Evolutionary conservation across 2,888 invertebrate genomes (phyloP).

Genomic region (Phaedon cochleariae): DNA sequence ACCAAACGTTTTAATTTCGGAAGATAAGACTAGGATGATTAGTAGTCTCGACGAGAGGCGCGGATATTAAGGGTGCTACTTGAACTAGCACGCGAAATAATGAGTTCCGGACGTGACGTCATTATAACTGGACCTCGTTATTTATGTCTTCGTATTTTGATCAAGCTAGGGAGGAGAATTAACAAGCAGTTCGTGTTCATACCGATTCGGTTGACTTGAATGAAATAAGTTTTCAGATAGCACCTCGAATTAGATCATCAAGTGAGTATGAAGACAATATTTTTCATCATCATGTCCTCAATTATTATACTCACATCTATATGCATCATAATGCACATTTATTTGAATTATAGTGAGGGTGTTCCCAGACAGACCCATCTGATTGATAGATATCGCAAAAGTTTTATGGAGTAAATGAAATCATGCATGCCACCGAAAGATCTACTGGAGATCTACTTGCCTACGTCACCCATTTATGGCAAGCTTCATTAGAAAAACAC

Average conservation of each 20-base stretch:
- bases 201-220: slow-evolving; percentile 55
- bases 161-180: slow-evolving; percentile 59
- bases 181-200: slow-evolving; percentile 56
- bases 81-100: slow-evolving; percentile 63
- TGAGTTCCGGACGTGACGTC: slow-evolving; percentile 65
- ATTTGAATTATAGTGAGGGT: too few relatives aligned
- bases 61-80: slow-evolving; percentile 62
- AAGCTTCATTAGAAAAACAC: too few relatives aligned
- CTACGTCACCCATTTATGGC: too few relatives aligned
- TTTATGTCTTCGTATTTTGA: slow-evolving; percentile 63
- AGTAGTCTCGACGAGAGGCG: slow-evolving; percentile 57
- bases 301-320: too few relatives aligned
- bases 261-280: neutral
- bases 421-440: too few relatives aligned
- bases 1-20: slow-evolving; percentile 32
- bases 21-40: slow-evolving; percentile 48
- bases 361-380: too few relatives aligned
- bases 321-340: too few relatives aligned
- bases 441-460: too few relatives aligned
- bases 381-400: too few relatives aligned
- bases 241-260: neutral
- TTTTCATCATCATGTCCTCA: too few relatives aligned
- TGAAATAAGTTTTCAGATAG: slow-evolving; percentile 55
- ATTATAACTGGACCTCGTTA: slow-evolving; percentile 63
- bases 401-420: too few relatives aligned